Conservation (phyloP, 2,797 vertebrate species). For the Saxicola maurus region DNA sequence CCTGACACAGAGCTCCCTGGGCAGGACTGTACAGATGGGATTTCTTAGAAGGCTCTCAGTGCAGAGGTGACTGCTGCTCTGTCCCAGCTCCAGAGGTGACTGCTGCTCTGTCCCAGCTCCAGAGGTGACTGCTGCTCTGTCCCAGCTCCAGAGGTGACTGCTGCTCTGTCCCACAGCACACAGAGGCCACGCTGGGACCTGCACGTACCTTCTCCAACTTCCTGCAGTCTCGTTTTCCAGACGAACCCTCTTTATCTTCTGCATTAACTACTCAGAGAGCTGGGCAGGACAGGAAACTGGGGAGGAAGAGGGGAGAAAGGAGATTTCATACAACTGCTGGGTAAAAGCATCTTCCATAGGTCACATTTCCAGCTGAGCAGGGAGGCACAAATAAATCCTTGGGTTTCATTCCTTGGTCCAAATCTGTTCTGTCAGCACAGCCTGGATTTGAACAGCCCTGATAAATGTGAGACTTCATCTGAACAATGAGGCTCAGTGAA, state of each 20-base stretch:
- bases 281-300: slow-evolving; percentile 79
- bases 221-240: slow-evolving; percentile 87
- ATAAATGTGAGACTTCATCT: neutral
- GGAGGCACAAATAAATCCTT: neutral
- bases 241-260: slow-evolving; percentile 94
- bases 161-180: neutral
- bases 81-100: neutral
- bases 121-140: too few relatives aligned
- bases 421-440: neutral
- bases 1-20: neutral
- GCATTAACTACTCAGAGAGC: slow-evolving; percentile 87
- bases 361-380: neutral
- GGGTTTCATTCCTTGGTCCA: neutral
- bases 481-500: neutral
- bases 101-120: neutral
- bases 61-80: neutral
- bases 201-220: slow-evolving; percentile 88
- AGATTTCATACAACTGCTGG: neutral
- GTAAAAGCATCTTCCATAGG: neutral
- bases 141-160: too few relatives aligned
- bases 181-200: neutral
- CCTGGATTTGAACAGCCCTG: neutral
- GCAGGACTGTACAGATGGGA: neutral
- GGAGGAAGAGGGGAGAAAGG: neutral
- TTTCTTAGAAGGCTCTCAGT: neutral